Base-by-base conservation (phyloP, 1,140 invertebrate genomes). In the Drosophila ironensis region DNA sequence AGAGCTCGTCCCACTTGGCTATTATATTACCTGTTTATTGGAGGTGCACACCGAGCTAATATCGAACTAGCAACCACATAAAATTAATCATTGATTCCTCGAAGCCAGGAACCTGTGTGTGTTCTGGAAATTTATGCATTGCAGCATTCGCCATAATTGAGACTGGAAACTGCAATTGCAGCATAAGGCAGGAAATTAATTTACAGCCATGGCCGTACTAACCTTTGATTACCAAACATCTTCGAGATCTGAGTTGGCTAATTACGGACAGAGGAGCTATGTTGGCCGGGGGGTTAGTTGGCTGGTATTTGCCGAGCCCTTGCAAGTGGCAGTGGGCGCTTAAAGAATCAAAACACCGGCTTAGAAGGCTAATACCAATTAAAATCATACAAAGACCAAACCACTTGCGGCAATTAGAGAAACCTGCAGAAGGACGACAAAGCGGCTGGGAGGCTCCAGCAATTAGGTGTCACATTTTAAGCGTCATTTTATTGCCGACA, bases 381-480 rank as follows among this genome's bases (percentile, higher is more conserved):
- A 84, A 67, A 84, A 70, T 59, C 47, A 72, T 53, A 64, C 50
- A 73, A 66, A 42, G 35, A 47, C 16, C 47, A 33, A 59, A 48
- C 33, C 47, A 76, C 56, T 82, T 68, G 53, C 9, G 53, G 56
- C 52, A 76, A 82, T 82, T 82, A 76, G 53, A 19, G 35, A 57
- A 25, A n/a, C n/a, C 45, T 25, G n/a, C n/a, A n/a, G n/a, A n/a
- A 27, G 16, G 38, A 30, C 35, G 47, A 73, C 35, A 47, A 27
- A 51, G 60, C 28, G 54, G 35, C 50, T 20, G 46, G 51, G 42
- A 64, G 73, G 45, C 37, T n/a, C 54, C 37, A 41, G 47, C 69
- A 77, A 77, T 84, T 82, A 82, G 61, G 59, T 77, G 69, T 54
- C 45, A 74, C 73, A 78, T 77, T 84, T 84, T 38, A 77, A 78